These are phyloP conservation scores for Myotis yumanensis DNA, from an alignment of 2,113 vertebrate genomes.

Conservation along the genomic window DNA sequence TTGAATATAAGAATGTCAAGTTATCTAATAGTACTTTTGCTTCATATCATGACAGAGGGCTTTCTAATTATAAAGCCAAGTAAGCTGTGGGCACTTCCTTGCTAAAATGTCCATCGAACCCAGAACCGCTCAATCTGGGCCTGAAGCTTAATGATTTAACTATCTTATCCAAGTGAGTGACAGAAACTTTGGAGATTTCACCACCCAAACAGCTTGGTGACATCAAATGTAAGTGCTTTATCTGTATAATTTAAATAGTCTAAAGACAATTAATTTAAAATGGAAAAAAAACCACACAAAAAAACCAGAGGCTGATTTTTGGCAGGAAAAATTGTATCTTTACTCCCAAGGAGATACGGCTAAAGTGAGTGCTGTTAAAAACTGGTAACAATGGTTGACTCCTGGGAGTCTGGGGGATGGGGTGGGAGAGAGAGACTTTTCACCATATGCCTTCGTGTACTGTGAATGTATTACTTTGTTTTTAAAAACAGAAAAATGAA, in stretches of 20 bases:
- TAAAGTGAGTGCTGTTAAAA: neutral
- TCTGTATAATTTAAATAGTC: neutral
- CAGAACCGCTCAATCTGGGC: neutral
- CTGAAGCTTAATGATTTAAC: neutral
- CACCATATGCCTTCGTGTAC: neutral
- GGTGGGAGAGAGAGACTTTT: neutral
- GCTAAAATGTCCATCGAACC: neutral
- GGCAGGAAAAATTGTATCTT: neutral
- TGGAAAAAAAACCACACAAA: neutral
- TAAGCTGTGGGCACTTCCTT: neutral
- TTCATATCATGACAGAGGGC: neutral
- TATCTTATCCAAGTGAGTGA: neutral
- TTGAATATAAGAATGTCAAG: constrained; percentile 42
- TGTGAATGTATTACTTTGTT: neutral
- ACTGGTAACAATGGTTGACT: neutral
- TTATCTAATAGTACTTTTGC: neutral
- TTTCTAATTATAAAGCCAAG: constrained; percentile 29
- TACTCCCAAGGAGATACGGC: neutral
- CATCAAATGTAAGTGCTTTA: neutral
- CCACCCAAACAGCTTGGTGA: neutral
- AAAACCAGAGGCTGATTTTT: neutral
- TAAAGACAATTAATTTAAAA: neutral
- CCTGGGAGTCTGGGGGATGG: neutral
- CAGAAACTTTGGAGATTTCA: neutral
- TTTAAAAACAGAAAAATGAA: neutral